phyloP scores from a whole-genome alignment of 2,888 invertebrate species.

The Dasysyrphus albostriatus region DNA sequence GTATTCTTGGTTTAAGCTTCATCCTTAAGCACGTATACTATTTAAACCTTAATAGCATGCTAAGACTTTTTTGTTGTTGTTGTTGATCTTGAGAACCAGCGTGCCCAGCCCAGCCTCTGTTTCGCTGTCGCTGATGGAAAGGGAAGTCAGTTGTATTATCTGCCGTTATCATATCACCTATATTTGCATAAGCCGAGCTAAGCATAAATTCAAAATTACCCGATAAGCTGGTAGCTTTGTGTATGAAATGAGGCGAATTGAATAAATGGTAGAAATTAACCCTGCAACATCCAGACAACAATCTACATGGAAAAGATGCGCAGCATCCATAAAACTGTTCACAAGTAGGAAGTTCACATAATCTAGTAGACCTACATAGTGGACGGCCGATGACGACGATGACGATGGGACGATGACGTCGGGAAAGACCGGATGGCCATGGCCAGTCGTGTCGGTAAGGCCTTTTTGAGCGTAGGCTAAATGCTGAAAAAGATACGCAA shows the following conservation, averaged over 20 bases:
- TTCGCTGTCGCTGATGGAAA: not conserved
- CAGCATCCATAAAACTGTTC: conserved; percentile 48
- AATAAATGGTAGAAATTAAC: conserved; percentile 72
- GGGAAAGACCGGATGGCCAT: not conserved
- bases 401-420: not conserved
- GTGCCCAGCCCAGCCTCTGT: conserved; percentile 23
- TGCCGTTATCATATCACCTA: conserved; percentile 73
- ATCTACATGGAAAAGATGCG: conserved; percentile 46
- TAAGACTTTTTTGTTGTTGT: conserved; percentile 26
- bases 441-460: conserved; percentile 9
- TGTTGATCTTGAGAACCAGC: conserved; percentile 23
- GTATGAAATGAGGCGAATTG: conserved; percentile 50
- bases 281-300: conserved; percentile 31
- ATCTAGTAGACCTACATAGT: not conserved
- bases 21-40: conserved; percentile 41
- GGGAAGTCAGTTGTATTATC: conserved; percentile 64
- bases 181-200: conserved; percentile 71
- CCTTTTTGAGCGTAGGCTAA: conserved; percentile 2
- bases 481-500: conserved; percentile 5
- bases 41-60: conserved; percentile 63
- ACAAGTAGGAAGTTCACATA: conserved; percentile 48
- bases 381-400: no score
- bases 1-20: conserved; percentile 15
- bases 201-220: conserved; percentile 69
- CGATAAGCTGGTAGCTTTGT: conserved; percentile 37